These are phyloP conservation scores for Neoaliturus tenellus DNA, from an alignment of 2,888 invertebrate species.

Conservation along the genomic window DNA sequence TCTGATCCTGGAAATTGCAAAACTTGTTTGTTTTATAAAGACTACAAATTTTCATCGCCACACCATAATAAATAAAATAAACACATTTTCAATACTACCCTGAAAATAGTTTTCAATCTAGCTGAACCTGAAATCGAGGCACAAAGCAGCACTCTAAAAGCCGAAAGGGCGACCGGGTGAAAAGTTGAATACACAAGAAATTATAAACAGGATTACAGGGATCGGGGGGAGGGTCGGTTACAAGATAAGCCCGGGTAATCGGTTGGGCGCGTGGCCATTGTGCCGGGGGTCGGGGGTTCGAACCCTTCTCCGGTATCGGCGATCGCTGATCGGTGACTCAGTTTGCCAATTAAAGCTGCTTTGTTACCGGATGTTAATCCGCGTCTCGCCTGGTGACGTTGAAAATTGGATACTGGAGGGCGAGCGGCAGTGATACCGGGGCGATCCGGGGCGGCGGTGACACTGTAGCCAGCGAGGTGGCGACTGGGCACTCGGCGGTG, in stretches of 20 bases:
- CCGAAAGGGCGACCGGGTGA: neutral
- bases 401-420: slow-evolving; percentile 49
- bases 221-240: slow-evolving; percentile 16
- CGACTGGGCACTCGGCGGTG: too few species aligned
- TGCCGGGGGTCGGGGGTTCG: slow-evolving; percentile 33
- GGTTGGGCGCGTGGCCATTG: slow-evolving; percentile 30
- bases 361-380: slow-evolving; percentile 29
- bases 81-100: too few species aligned
- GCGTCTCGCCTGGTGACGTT: slow-evolving; percentile 8
- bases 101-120: too few species aligned
- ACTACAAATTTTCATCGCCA: too few species aligned
- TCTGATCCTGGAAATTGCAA: too few species aligned
- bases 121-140: too few species aligned
- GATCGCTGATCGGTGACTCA: slow-evolving; percentile 33
- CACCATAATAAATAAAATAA: too few species aligned
- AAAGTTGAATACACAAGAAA: neutral
- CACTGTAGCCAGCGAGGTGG: too few species aligned
- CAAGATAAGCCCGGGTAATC: slow-evolving; percentile 44
- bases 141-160: neutral
- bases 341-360: slow-evolving; percentile 31
- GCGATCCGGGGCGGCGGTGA: neutral
- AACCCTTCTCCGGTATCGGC: slow-evolving; percentile 15
- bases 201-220: slow-evolving; percentile 21
- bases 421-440: neutral
- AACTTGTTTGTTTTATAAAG: too few species aligned